Conservation (phyloP, 2,797 vertebrate genomes). For the Melanotaenia parkinsoni region DNA sequence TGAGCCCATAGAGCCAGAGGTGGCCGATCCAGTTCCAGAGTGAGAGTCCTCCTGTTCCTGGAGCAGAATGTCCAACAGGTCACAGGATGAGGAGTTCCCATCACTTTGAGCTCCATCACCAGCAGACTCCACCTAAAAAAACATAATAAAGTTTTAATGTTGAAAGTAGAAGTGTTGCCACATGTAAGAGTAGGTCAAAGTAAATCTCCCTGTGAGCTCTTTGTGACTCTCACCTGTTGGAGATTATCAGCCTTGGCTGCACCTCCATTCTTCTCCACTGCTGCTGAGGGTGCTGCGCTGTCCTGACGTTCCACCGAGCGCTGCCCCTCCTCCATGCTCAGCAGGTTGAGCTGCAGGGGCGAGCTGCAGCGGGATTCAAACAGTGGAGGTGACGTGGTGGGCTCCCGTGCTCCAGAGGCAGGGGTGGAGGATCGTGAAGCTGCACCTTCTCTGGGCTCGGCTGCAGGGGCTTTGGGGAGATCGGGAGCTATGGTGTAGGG, state of each 20-base stretch:
- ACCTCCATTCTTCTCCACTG: conserved; percentile 51
- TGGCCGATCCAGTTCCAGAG: conserved; percentile 88
- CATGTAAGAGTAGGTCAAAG: background rate
- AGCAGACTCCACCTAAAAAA: conserved; percentile 62
- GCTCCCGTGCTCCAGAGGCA: conserved; percentile 75
- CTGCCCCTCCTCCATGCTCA: conserved; percentile 92
- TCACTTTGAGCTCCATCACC: conserved; percentile 83
- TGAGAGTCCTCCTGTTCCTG: conserved; percentile 88
- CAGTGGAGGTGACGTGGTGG: conserved; percentile 81
- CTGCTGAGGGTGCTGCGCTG: conserved; percentile 34
- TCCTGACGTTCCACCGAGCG: conserved; percentile 82
- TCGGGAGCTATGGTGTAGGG: conserved; percentile 72
- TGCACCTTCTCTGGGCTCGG: conserved; percentile 71
- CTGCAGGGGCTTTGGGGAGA: conserved; percentile 62
- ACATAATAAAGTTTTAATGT: background rate
- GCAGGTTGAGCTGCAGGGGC: conserved; percentile 92
- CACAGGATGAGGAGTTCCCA: conserved; percentile 87
- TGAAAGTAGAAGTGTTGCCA: background rate
- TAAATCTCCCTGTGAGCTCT: background rate
- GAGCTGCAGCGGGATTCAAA: conserved; percentile 95
- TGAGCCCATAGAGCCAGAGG: conserved; percentile 89
- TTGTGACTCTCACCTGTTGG: conserved; percentile 80
- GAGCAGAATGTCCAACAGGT: conserved; percentile 89
- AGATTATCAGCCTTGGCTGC: conserved; percentile 55
- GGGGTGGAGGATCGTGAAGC: conserved; percentile 82